Base-by-base conservation (phyloP, 92 coral and sea anemone genomes). In the Phenganax marumi region DNA sequence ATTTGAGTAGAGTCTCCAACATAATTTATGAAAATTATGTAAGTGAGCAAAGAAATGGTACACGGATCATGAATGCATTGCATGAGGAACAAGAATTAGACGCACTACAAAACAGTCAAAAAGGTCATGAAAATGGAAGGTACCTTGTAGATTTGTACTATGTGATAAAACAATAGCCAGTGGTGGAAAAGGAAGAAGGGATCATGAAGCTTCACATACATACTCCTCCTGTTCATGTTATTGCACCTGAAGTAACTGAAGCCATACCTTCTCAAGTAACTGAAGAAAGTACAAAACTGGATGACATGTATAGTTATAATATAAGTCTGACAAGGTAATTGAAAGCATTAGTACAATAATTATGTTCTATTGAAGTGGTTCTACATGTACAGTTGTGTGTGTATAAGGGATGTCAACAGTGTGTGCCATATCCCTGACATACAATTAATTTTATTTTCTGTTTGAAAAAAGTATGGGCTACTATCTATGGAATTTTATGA, bases 101-200 rank as follows among this genome's bases (percentile, higher is more conserved):
- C 54, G 89, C 83, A 18, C 61, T 69, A 46, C 47, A 77, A 51
- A 76, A 85, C 53, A 52, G 66, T 56, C 88, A 90, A 65, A n/a
- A 54, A 52, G 82, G 75, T 53, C 86, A 85, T 83, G 88, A 75
- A 24, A 87, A 90, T 82, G 86, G 93, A 50, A 82, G 89, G 76
- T 90, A 82, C 80, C 89, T 25, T 90, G 91, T 64, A 53, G 93
- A n/a, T 65, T 64, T 49, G 50, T 39, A 65, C 86, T 87, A 55
- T 88, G 91, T 78, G 73, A 77, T 65, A 88, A 88, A 56, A 79
- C 93, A 88, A 88, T 85, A 70, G 84, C 84, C 81, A 84, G 73
- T 63, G 74, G 88, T 85, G 90, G 93, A 49, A 85, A 88, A 70
- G 77, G 91, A 25, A 80, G 85, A 68, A 69, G 78, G 54, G 80